phyloP scores from a whole-genome alignment of 2,888 invertebrate species.

The Zele albiditarsus region DNA sequence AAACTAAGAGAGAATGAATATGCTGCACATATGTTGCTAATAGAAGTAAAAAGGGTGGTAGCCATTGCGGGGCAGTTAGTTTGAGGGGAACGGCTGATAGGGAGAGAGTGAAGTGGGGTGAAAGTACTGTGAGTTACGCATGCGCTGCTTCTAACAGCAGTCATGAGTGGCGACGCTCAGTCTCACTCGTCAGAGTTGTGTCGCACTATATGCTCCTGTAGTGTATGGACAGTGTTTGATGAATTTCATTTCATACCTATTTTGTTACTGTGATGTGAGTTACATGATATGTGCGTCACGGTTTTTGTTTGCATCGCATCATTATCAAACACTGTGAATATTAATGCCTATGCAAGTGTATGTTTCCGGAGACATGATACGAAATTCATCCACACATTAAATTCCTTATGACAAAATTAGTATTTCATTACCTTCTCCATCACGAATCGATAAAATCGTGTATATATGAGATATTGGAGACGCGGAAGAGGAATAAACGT shows the following conservation, averaged over 20 bases:
- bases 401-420: neutral
- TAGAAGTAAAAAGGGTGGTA: neutral
- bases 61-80: neutral
- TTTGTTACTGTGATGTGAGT: neutral
- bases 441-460: neutral
- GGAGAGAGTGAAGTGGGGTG: neutral
- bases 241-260: neutral
- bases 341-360: neutral
- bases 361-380: neutral
- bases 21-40: slow-evolving; percentile 1
- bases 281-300: neutral
- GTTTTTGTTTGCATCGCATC: neutral
- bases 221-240: neutral
- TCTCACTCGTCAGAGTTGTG: slow-evolving; percentile 25
- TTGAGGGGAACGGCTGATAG: neutral
- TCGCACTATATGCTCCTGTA: neutral
- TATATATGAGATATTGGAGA: neutral
- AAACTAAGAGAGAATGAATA: slow-evolving; percentile 3
- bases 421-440: neutral
- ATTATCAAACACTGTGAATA: neutral
- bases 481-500: neutral
- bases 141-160: slow-evolving; percentile 25
- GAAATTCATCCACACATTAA: neutral
- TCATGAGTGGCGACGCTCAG: slow-evolving; percentile 29
- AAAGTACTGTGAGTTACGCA: slow-evolving; percentile 12